phyloP scores from a whole-genome alignment of 2,113 vertebrate species.

The Pteruthius melanotis region DNA sequence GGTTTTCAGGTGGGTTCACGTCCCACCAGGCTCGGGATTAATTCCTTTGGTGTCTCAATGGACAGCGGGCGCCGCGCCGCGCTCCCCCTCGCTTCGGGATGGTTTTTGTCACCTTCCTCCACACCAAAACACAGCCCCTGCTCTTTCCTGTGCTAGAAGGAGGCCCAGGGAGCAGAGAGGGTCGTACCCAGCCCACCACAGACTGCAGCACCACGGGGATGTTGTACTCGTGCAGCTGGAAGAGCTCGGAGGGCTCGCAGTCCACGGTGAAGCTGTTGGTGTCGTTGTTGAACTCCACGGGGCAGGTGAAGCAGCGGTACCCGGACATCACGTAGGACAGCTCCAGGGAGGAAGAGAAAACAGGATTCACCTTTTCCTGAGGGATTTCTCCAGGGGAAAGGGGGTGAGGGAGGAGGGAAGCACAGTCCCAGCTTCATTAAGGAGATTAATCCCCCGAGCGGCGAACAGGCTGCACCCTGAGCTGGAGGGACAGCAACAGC shows the following conservation, averaged over 20 bases:
- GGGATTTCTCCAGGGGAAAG: neutral
- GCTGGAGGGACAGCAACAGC: neutral
- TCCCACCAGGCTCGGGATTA: neutral
- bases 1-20: neutral
- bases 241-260: constrained; percentile 91
- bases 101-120: neutral
- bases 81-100: neutral
- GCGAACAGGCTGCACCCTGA: neutral
- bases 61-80: neutral
- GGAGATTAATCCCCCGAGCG: neutral
- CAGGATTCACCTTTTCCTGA: neutral
- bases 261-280: constrained; percentile 96
- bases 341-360: constrained; percentile 52
- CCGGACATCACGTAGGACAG: constrained; percentile 94
- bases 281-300: constrained; percentile 96
- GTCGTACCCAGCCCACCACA: constrained; percentile 86
- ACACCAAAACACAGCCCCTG: neutral
- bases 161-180: neutral
- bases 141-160: neutral
- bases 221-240: constrained; percentile 91
- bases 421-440: neutral
- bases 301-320: constrained; percentile 95
- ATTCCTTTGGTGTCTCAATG: neutral
- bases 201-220: constrained; percentile 86
- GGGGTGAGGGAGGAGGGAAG: neutral